Conservation (phyloP, 2,888 invertebrate genomes). For the Seladonia tumulorum region DNA sequence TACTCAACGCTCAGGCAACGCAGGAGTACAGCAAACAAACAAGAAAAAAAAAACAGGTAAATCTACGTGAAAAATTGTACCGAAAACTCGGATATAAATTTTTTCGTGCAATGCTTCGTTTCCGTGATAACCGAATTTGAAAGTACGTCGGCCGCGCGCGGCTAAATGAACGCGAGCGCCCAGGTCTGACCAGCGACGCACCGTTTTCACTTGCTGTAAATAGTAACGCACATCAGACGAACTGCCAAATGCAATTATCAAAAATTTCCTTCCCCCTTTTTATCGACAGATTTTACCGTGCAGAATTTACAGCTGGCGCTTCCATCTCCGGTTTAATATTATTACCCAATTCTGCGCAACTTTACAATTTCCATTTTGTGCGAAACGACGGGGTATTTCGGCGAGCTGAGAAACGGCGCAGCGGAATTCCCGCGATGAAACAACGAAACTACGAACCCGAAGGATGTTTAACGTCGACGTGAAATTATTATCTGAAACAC, state of each 20-base stretch:
- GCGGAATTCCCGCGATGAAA: background rate
- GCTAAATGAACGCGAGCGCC: background rate
- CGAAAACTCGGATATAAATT: background rate
- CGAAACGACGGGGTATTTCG: background rate
- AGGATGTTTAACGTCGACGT: background rate
- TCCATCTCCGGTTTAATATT: background rate
- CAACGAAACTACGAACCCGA: background rate
- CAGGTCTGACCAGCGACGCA: background rate
- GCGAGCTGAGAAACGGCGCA: background rate
- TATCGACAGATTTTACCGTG: background rate
- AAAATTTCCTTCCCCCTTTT: background rate
- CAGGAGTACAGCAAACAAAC: background rate
- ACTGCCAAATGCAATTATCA: background rate
- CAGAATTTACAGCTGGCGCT: background rate
- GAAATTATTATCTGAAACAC: background rate
- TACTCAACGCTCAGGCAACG: background rate
- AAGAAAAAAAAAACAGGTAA: background rate
- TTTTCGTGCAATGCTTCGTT: background rate
- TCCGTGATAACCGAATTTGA: background rate
- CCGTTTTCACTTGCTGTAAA: background rate
- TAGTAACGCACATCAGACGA: background rate
- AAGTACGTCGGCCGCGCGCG: background rate
- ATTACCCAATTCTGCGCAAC: background rate
- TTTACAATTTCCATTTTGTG: background rate
- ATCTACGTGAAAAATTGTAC: background rate